These are phyloP conservation scores for Pristionchus pacificus DNA, from an alignment of 1,140 invertebrate species.

Conservation along the genomic window DNA sequence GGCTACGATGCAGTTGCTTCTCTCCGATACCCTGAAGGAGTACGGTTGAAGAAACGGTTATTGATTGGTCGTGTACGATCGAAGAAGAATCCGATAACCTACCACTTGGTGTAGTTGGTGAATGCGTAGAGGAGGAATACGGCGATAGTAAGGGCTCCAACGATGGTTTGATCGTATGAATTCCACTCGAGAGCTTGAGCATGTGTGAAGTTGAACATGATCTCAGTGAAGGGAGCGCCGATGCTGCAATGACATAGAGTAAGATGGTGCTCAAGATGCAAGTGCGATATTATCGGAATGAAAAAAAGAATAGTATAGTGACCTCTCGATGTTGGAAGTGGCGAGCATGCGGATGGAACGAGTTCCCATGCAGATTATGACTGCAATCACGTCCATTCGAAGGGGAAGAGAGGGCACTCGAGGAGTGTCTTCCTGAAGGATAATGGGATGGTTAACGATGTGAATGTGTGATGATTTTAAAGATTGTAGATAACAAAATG, in stretches of 20 bases:
- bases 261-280: not conserved
- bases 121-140: conserved; percentile 43
- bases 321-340: conserved; percentile 38
- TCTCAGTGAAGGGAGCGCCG: conserved; percentile 39
- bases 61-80: conserved; percentile 4
- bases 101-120: conserved; percentile 43
- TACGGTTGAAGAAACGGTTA: conserved; percentile 5
- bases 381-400: conserved; percentile 35
- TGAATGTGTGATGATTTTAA: too few species aligned
- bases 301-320: too few species aligned
- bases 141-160: conserved; percentile 33
- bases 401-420: conserved; percentile 10
- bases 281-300: too few species aligned
- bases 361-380: conserved; percentile 39
- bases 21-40: conserved; percentile 35
- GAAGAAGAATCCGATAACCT: conserved; percentile 2
- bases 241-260: conserved; percentile 20
- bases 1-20: conserved; percentile 38
- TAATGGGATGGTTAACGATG: not conserved
- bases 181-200: conserved; percentile 41
- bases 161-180: conserved; percentile 34
- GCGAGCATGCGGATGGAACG: conserved; percentile 40
- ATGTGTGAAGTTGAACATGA: conserved; percentile 44
- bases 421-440: not conserved
- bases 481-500: too few species aligned